Conservation (phyloP, 1,140 invertebrate genomes). For the Papilio helenus region DNA sequence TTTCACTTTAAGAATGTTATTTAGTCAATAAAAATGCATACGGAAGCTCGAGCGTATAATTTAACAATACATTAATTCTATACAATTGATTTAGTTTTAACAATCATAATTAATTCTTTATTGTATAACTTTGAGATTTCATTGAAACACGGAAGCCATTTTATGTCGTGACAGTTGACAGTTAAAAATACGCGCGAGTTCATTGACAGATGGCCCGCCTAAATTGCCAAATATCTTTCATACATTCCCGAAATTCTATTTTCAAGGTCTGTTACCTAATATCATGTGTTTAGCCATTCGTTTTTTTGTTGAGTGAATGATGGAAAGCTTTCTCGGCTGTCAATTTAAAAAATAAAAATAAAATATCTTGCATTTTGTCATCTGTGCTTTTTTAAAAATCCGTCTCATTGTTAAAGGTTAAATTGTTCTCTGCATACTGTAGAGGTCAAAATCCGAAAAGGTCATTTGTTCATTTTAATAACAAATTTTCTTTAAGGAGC, state of each 20-base stretch:
- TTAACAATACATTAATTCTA: neutral
- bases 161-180: conserved; percentile 26
- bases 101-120: neutral
- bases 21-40: neutral
- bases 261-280: conserved; percentile 12
- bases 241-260: neutral
- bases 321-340: neutral
- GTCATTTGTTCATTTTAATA: neutral
- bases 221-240: conserved; percentile 15
- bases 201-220: conserved; percentile 21
- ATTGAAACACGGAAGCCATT: conserved; percentile 19
- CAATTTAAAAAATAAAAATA: neutral
- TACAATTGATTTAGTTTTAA: neutral
- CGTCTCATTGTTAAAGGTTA: neutral
- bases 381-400: neutral
- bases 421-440: neutral
- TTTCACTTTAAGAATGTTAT: too few relatives aligned
- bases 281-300: conserved; percentile 4
- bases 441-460: neutral
- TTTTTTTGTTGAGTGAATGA: conserved; percentile 13
- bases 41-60: neutral
- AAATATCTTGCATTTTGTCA: neutral
- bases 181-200: conserved; percentile 27
- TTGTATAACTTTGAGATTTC: neutral
- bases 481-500: neutral